phyloP scores from a whole-genome alignment of 2,797 vertebrate genomes.

The Anomalospiza imberbis region DNA sequence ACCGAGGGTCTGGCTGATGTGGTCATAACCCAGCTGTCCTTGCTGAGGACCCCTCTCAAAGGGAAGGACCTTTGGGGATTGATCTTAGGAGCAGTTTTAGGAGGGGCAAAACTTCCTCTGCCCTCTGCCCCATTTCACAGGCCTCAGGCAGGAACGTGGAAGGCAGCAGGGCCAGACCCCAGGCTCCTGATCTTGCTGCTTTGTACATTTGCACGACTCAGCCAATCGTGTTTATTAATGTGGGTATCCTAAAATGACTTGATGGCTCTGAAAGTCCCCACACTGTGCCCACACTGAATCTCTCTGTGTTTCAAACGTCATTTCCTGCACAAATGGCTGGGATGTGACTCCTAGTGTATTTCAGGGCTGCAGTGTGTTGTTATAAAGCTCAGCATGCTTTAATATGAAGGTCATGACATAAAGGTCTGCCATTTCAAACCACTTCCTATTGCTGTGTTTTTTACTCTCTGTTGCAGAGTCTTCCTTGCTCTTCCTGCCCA shows the following conservation, averaged over 20 bases:
- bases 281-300: neutral
- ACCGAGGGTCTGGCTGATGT: neutral
- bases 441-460: constrained; percentile 29
- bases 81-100: neutral
- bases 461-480: constrained; percentile 88
- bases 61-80: neutral
- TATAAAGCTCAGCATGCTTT: constrained; percentile 38
- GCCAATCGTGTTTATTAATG: neutral
- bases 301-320: neutral
- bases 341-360: neutral
- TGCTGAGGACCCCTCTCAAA: neutral
- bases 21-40: neutral
- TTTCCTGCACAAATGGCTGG: neutral
- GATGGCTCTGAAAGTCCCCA: neutral
- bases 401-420: neutral
- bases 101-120: neutral
- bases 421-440: constrained; percentile 66
- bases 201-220: neutral
- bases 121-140: neutral
- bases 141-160: neutral
- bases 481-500: constrained; percentile 77
- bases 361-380: neutral
- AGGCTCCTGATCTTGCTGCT: neutral
- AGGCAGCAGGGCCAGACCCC: neutral
- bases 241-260: neutral